Conservation (phyloP, 2,113 vertebrate species). For the Amphiprion ocellaris region DNA sequence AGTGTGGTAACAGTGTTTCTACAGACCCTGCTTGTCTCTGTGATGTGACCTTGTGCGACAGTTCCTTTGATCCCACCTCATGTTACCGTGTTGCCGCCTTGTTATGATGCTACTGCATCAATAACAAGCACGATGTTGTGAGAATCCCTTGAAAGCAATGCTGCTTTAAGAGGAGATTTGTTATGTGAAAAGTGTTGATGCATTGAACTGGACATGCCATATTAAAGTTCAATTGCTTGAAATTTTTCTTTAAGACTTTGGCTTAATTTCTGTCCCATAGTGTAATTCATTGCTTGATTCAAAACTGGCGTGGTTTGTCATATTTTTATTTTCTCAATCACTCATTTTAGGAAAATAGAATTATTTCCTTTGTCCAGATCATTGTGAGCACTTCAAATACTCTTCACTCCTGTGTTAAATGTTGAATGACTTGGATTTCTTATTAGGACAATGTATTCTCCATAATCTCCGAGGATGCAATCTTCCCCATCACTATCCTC, state of each 20-base stretch:
- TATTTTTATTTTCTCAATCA: constrained; percentile 24
- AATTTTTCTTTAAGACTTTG: not conserved
- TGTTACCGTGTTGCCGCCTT: constrained; percentile 42
- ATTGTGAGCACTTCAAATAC: constrained; percentile 69
- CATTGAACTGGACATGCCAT: constrained; percentile 79
- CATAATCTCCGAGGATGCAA: constrained; percentile 41
- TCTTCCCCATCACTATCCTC: constrained; percentile 27
- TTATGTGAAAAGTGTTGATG: constrained; percentile 59
- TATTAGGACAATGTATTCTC: not conserved
- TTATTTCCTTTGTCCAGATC: constrained; percentile 78
- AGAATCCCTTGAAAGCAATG: constrained; percentile 61
- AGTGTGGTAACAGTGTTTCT: constrained; percentile 42
- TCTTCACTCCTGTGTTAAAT: constrained; percentile 29
- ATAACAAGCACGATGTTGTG: constrained; percentile 62
- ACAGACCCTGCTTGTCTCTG: constrained; percentile 65
- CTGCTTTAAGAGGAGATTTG: constrained; percentile 61
- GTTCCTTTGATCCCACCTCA: constrained; percentile 33
- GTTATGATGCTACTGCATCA: constrained; percentile 64
- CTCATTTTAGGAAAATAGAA: not conserved
- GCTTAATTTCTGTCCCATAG: not conserved
- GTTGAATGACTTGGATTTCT: constrained; percentile 49
- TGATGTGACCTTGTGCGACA: constrained; percentile 60
- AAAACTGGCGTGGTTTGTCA: not conserved
- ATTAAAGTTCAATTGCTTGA: constrained; percentile 9
- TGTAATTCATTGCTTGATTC: constrained; percentile 13